Conservation (phyloP, 2,113 vertebrate genomes). For the Podarcis raffonei region DNA sequence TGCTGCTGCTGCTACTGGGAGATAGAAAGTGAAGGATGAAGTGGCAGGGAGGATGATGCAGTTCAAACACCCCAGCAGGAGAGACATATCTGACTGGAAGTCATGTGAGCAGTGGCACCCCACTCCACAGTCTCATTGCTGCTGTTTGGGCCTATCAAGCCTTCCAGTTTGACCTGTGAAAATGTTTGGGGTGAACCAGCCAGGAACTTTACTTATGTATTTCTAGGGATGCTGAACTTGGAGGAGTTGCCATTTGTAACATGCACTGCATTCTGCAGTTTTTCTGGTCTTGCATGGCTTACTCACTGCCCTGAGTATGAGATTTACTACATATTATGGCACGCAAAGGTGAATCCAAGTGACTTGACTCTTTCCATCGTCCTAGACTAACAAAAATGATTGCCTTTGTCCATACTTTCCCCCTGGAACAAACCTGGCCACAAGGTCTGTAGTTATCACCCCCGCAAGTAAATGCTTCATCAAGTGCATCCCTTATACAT, state of each 20-base stretch:
- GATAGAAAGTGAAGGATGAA: too few relatives aligned
- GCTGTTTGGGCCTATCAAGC: too few relatives aligned
- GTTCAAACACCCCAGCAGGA: too few relatives aligned
- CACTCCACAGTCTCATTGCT: too few relatives aligned
- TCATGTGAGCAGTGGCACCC: too few relatives aligned
- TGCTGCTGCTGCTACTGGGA: too few relatives aligned
- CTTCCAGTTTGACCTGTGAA: too few relatives aligned
- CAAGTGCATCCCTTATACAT: neutral
- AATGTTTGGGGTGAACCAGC: too few relatives aligned
- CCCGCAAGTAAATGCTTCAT: slow-evolving; percentile 15
- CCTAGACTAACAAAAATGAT: neutral
- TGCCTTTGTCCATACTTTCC: neutral
- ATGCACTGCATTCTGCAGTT: neutral
- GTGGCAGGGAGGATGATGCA: too few relatives aligned
- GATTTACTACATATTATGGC: neutral
- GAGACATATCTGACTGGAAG: too few relatives aligned
- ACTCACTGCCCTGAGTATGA: neutral
- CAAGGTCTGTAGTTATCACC: neutral
- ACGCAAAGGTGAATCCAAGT: neutral
- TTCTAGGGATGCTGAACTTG: neutral
- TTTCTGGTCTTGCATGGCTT: neutral
- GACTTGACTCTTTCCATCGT: neutral
- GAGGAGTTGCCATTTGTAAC: neutral
- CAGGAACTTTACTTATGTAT: neutral
- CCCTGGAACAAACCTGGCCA: neutral